phyloP scores from a whole-genome alignment of 2,888 invertebrate species.

The Furcula furcula region DNA sequence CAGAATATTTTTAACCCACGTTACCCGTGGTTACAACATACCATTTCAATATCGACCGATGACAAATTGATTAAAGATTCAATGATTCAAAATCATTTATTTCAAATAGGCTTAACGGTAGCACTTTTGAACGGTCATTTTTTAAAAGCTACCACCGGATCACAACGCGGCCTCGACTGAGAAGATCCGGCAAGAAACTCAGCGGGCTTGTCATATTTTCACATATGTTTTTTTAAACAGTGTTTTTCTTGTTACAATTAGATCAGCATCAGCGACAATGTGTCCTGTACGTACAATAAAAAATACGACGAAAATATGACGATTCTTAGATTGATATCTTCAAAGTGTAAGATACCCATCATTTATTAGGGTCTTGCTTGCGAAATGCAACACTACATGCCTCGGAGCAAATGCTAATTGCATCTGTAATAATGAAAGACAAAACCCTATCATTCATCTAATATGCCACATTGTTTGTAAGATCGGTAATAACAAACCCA shows the following conservation, averaged over 20 bases:
- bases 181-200: too few relatives aligned
- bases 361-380: slow-evolving; percentile 9
- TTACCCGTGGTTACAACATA: slow-evolving; percentile 28
- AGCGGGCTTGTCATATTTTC: too few relatives aligned
- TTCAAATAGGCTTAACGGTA: too few relatives aligned
- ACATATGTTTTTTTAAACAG: too few relatives aligned
- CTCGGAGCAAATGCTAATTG: neutral
- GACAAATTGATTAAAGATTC: slow-evolving; percentile 39
- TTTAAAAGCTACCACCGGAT: too few relatives aligned
- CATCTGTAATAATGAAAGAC: slow-evolving; percentile 16
- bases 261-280: too few relatives aligned
- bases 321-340: slow-evolving; percentile 25
- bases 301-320: too few relatives aligned
- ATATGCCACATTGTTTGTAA: slow-evolving; percentile 58
- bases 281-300: too few relatives aligned
- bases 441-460: slow-evolving; percentile 46
- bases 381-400: slow-evolving; percentile 3
- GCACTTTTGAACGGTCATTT: too few relatives aligned
- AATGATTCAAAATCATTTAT: too few relatives aligned
- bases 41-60: slow-evolving; percentile 19
- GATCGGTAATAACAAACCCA: slow-evolving; percentile 51
- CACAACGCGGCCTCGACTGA: too few relatives aligned
- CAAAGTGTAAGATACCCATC: slow-evolving; percentile 18
- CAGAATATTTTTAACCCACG: slow-evolving; percentile 36
- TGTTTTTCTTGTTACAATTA: too few relatives aligned